Evolutionary conservation across 35 echinoderm and acorn worm genomes (phyloP).

Genomic region (Anneissia japonica): DNA sequence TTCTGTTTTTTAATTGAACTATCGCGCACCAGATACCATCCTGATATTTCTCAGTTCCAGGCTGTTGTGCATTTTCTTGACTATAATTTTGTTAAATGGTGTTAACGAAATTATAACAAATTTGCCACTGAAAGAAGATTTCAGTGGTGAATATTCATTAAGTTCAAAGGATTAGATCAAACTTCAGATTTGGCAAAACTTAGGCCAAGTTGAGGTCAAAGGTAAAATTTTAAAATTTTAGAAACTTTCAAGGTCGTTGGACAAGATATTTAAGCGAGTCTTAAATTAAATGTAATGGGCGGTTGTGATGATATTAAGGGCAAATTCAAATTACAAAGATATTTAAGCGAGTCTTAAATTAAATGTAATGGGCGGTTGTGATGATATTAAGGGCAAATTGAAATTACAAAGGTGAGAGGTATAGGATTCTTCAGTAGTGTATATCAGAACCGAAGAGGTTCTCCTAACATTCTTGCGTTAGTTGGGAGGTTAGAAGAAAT

Average conservation of each 20-base stretch:
- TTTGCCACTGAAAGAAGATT: no score
- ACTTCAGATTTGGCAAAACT: no score
- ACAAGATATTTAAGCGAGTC: no score
- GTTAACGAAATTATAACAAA: no score
- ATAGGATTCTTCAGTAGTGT: slow-evolving; percentile 23
- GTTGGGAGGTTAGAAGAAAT: slow-evolving; percentile 42
- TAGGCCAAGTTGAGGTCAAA: not conserved
- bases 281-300: slow-evolving; percentile 15
- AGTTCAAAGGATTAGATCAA: no score
- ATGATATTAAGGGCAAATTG: slow-evolving; percentile 15
- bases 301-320: slow-evolving; percentile 3
- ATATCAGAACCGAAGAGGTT: slow-evolving; percentile 42
- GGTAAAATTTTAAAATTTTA: no score
- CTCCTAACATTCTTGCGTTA: slow-evolving; percentile 57
- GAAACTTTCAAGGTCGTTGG: not conserved
- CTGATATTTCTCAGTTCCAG: no score
- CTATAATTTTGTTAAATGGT: no score
- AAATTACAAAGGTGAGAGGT: slow-evolving; percentile 12
- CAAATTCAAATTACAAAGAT: slow-evolving; percentile 13
- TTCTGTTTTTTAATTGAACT: not conserved
- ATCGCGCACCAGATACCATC: no score
- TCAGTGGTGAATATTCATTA: no score
- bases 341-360: no score
- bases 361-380: slow-evolving; percentile 6
- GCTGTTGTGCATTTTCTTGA: no score